Percentiles rank a stretch among this genome's conserved stretches.
phyloP scores from a whole-genome alignment of 2,888 invertebrate species.

The Furcula furcula region DNA sequence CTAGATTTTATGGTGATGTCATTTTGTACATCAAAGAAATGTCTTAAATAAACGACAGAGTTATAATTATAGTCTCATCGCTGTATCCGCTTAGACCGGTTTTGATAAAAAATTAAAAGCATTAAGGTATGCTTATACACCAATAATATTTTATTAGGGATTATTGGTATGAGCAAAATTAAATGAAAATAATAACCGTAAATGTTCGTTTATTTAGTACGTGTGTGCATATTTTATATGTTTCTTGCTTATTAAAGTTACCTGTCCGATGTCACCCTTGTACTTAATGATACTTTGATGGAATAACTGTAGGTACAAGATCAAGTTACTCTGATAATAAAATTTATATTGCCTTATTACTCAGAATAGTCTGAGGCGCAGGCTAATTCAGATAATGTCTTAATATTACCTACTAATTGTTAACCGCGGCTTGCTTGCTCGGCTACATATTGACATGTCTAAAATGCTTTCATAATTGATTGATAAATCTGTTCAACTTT shows the following conservation, averaged over 20 bases:
- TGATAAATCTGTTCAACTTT: too few species aligned
- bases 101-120: neutral
- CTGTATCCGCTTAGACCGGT: constrained; percentile 1
- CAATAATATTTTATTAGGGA: neutral
- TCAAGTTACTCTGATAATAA: too few species aligned
- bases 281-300: constrained; percentile 31
- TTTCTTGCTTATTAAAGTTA: constrained; percentile 29
- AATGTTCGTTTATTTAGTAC: constrained; percentile 18
- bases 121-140: too few species aligned
- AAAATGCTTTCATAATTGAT: too few species aligned
- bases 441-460: too few species aligned
- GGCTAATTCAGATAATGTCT: too few species aligned
- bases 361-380: too few species aligned
- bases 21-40: neutral
- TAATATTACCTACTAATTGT: too few species aligned
- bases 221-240: constrained; percentile 4
- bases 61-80: too few species aligned
- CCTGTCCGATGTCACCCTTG: constrained; percentile 32
- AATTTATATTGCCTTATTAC: too few species aligned
- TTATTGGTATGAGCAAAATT: neutral
- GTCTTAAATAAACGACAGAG: too few species aligned
- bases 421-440: too few species aligned
- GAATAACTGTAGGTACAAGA: constrained; percentile 18
- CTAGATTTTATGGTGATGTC: neutral
- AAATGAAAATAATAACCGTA: constrained; percentile 1